Evolutionary conservation across 2,888 invertebrate genomes (phyloP).

Genomic region (Drosophila borealis): DNA sequence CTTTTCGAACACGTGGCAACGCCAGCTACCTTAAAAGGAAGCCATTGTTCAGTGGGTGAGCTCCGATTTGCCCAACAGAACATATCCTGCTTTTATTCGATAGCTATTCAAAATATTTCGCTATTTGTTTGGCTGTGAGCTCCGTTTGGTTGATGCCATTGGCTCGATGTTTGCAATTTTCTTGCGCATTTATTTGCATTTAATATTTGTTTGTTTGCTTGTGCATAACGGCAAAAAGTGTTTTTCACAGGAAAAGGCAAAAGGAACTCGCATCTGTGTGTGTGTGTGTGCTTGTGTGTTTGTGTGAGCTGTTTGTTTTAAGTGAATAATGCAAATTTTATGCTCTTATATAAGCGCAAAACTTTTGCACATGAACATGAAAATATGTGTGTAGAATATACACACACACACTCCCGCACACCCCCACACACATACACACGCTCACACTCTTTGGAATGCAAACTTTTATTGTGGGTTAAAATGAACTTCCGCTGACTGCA

Average conservation of each 20-base stretch:
- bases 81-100: constrained; percentile 51
- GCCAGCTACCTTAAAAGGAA: constrained; percentile 15
- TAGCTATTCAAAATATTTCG: constrained; percentile 47
- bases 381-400: constrained; percentile 42
- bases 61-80: neutral
- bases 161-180: constrained; percentile 62
- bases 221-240: constrained; percentile 59
- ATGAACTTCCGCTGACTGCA: constrained; percentile 77
- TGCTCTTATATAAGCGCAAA: constrained; percentile 76
- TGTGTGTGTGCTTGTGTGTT: constrained; percentile 18
- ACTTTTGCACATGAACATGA: constrained; percentile 79
- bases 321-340: constrained; percentile 81
- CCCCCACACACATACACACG: constrained; percentile 19
- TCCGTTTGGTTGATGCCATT: constrained; percentile 41
- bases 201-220: constrained; percentile 74
- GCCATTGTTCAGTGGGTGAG: constrained; percentile 3
- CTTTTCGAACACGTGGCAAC: constrained; percentile 7
- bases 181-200: constrained; percentile 77
- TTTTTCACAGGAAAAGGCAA: constrained; percentile 64
- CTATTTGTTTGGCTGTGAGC: constrained; percentile 48
- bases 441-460: constrained; percentile 54
- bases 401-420: constrained; percentile 24
- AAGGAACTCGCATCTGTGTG: constrained; percentile 41
- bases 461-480: constrained; percentile 81
- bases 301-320: constrained; percentile 72